phyloP scores from a whole-genome alignment of 1,140 invertebrate species.

The Leguminivora glycinivorella region DNA sequence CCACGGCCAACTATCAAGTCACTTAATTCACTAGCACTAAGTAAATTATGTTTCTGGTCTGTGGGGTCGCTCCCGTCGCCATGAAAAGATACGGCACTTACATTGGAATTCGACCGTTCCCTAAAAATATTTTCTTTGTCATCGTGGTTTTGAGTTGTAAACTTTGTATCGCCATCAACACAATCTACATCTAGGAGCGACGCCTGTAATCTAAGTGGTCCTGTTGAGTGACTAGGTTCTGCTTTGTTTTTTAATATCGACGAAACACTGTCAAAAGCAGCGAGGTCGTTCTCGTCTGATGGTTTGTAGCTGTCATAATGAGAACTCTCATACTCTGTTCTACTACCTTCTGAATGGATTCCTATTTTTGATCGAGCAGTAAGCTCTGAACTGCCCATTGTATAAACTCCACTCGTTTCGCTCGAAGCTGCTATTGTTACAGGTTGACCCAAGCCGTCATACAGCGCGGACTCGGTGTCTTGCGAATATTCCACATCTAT shows the following conservation, averaged over 20 bases:
- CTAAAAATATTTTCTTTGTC: conserved; percentile 76
- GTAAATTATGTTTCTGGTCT: conserved; percentile 85
- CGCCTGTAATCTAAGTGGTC: conserved; percentile 46
- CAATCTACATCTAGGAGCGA: conserved; percentile 67
- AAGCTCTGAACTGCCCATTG: conserved; percentile 85
- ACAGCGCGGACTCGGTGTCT: conserved; percentile 76
- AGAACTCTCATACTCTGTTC: conserved; percentile 71
- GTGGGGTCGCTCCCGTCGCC: conserved; percentile 92
- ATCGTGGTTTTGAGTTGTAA: conserved; percentile 47
- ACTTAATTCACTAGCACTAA: conserved; percentile 89
- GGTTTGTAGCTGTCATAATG: conserved; percentile 79
- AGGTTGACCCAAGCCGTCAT: conserved; percentile 69
- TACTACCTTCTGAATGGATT: conserved; percentile 58
- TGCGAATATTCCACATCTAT: conserved; percentile 79
- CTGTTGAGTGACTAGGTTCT: conserved; percentile 48
- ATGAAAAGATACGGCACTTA: conserved; percentile 87
- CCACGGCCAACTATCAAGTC: conserved; percentile 89
- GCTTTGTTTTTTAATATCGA: conserved; percentile 72
- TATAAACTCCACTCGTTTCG: conserved; percentile 89
- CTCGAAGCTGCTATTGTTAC: conserved; percentile 81
- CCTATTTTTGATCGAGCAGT: conserved; percentile 68
- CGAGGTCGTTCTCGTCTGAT: conserved; percentile 67
- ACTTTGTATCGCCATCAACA: conserved; percentile 71
- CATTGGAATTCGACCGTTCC: conserved; percentile 86
- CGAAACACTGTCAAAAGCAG: conserved; percentile 72